phyloP scores from a whole-genome alignment of 2,113 vertebrate species.

The Neofelis nebulosa region DNA sequence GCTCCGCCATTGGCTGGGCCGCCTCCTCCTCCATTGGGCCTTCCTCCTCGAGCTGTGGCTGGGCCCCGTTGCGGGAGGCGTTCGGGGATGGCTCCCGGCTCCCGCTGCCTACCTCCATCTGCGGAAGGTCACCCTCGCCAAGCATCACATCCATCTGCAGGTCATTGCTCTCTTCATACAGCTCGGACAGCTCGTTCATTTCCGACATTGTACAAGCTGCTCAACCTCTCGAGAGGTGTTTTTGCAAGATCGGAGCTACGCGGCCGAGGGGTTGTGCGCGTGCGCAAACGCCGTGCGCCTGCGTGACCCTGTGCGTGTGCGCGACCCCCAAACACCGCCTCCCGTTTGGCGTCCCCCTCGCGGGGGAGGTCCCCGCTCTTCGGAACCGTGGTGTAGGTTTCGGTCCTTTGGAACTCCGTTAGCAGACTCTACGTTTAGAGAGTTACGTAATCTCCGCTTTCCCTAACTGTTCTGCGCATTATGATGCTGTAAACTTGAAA shows the following conservation, averaged over 20 bases:
- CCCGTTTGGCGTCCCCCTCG: accelerated
- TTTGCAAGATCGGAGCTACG: neutral
- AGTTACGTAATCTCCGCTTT: accelerated
- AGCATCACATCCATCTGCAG: constrained; percentile 73
- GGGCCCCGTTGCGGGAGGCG: neutral
- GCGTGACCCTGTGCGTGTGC: constrained; percentile 1
- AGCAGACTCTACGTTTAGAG: accelerated
- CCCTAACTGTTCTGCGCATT: accelerated
- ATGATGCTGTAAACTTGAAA: neutral
- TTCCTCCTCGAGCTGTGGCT: constrained; percentile 62
- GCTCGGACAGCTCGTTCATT: constrained; percentile 62
- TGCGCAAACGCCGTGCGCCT: neutral
- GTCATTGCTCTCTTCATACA: constrained; percentile 71
- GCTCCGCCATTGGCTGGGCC: constrained; percentile 50
- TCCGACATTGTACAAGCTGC: constrained; percentile 23
- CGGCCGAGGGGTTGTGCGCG: neutral
- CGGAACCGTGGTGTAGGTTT: accelerated
- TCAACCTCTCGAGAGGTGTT: neutral
- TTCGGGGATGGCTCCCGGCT: constrained; percentile 16
- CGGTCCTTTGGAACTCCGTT: accelerated
- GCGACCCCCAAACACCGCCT: neutral
- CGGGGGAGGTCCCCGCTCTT: accelerated
- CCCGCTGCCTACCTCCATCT: constrained; percentile 77
- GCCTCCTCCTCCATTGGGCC: constrained; percentile 73
- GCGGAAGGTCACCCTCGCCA: constrained; percentile 63